Evolutionary conservation across 2,888 invertebrate genomes (phyloP).

Genomic region (Lamproptera curius): DNA sequence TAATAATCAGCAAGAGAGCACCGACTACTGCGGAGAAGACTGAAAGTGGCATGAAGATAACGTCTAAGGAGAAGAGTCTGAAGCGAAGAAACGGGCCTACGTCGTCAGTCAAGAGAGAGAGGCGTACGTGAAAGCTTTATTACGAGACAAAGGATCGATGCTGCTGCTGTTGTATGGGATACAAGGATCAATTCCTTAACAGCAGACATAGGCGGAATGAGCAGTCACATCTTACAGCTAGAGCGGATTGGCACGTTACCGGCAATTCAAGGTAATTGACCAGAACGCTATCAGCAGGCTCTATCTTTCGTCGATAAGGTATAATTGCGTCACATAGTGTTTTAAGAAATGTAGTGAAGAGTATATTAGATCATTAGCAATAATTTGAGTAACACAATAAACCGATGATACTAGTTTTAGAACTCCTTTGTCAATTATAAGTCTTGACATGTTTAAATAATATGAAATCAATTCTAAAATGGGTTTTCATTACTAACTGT

Average conservation of each 20-base stretch:
- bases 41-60: constrained; percentile 47
- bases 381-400: too few species aligned
- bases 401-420: too few species aligned
- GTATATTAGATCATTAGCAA: too few species aligned
- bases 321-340: too few species aligned
- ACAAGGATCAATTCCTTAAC: constrained; percentile 92
- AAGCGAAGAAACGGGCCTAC: constrained; percentile 53
- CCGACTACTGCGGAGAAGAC: constrained; percentile 52
- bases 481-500: too few species aligned
- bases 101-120: constrained; percentile 60
- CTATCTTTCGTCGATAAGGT: constrained; percentile 90
- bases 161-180: constrained; percentile 93
- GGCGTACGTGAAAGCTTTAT: constrained; percentile 80
- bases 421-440: too few species aligned
- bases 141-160: constrained; percentile 94
- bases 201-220: constrained; percentile 88
- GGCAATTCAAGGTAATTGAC: constrained; percentile 86
- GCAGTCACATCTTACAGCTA: constrained; percentile 86
- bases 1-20: constrained; percentile 64
- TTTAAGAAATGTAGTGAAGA: too few species aligned
- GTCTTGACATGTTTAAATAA: too few species aligned
- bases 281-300: constrained; percentile 85
- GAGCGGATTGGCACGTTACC: constrained; percentile 88
- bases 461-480: too few species aligned
- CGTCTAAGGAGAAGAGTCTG: constrained; percentile 51